These are phyloP conservation scores for Hydrocynus forskahlii DNA, from an alignment of 2,797 vertebrate species.

Conservation along the genomic window DNA sequence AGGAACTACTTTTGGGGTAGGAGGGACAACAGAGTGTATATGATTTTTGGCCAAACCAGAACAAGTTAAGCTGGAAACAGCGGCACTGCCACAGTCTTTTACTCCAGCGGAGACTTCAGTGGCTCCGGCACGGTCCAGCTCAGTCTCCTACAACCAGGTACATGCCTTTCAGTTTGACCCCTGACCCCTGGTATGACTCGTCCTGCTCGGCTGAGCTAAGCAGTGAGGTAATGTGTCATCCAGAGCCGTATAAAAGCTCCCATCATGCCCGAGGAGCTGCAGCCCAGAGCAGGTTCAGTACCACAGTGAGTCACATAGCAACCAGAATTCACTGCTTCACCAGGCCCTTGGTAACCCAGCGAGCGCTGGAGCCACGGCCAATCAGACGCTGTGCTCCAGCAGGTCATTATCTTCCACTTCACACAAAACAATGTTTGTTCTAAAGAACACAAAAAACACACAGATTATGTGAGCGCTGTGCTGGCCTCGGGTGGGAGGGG, in stretches of 20 bases:
- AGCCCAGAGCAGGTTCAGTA: slow-evolving; percentile 34
- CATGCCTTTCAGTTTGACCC: not conserved
- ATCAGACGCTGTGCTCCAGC: slow-evolving; percentile 18
- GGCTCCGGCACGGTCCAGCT: not conserved
- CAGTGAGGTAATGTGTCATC: slow-evolving; percentile 35
- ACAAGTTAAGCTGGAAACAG: not conserved
- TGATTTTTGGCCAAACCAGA: not conserved
- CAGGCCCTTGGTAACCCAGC: slow-evolving; percentile 40
- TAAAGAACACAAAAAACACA: slow-evolving; percentile 27
- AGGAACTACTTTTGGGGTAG: not conserved
- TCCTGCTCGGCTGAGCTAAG: slow-evolving; percentile 24
- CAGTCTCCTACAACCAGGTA: not conserved
- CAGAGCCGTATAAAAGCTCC: slow-evolving; percentile 38
- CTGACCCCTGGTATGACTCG: slow-evolving; percentile 6
- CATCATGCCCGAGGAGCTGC: slow-evolving; percentile 43
- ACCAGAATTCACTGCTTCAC: slow-evolving; percentile 44
- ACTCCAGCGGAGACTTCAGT: not conserved
- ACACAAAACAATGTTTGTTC: slow-evolving; percentile 43
- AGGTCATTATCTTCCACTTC: slow-evolving; percentile 28
- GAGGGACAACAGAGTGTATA: no score
- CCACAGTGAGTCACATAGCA: slow-evolving; percentile 53
- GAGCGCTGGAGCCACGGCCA: slow-evolving; percentile 27
- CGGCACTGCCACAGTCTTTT: not conserved
- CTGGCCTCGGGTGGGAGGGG: not conserved
- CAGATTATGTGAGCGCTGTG: slow-evolving; percentile 1